These are phyloP conservation scores for Ginglymostoma cirratum DNA, from an alignment of 2,113 vertebrate species.

Conservation along the genomic window DNA sequence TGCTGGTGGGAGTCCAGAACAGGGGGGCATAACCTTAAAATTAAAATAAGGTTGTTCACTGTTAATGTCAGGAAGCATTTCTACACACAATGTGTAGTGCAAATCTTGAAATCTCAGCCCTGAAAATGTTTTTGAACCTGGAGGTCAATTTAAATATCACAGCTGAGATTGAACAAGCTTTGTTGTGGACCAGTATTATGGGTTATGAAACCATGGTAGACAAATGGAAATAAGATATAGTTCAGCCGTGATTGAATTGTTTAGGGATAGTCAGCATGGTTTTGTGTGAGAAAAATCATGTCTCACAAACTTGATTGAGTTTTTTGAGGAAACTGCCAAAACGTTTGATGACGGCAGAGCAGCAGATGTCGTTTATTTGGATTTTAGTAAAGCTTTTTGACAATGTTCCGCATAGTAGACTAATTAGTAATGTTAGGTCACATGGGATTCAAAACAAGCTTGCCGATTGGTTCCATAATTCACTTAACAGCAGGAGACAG, in stretches of 20 bases:
- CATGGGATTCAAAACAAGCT: no score
- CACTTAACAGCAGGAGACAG: no score
- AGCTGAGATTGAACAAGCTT: neutral
- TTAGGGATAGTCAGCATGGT: no score
- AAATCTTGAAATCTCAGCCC: neutral
- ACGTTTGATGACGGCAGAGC: no score
- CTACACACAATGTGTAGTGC: neutral
- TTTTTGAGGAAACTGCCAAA: no score
- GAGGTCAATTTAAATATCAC: neutral
- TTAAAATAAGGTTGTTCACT: neutral
- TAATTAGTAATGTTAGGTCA: no score
- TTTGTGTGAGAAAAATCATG: no score
- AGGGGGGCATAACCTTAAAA: neutral
- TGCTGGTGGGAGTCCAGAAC: neutral
- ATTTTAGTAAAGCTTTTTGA: no score
- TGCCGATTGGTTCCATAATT: no score
- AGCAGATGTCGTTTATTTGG: no score
- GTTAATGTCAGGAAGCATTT: neutral
- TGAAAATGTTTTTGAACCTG: neutral
- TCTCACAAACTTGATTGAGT: no score
- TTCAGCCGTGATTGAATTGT: neutral
- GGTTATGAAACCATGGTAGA: neutral
- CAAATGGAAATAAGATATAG: neutral
- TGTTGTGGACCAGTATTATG: neutral
- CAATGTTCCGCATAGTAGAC: no score